These are phyloP conservation scores for Pseudomyrmex sp. DNA, from an alignment of 1,140 invertebrate species.

Conservation along the genomic window DNA sequence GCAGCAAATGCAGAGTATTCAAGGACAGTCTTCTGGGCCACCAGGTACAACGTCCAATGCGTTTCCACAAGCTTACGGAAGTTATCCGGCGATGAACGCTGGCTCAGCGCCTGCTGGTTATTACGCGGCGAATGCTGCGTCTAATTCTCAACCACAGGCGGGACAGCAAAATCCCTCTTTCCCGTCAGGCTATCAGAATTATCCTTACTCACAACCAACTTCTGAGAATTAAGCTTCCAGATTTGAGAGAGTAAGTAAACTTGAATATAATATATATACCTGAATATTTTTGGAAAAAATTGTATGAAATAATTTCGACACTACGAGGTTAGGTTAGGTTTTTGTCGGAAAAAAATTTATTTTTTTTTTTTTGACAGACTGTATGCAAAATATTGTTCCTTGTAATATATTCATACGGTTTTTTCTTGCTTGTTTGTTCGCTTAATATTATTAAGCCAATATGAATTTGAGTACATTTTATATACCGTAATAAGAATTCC, in stretches of 20 bases:
- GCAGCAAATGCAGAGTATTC: conserved; percentile 81
- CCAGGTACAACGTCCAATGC: conserved; percentile 76
- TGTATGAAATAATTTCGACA: conserved; percentile 50
- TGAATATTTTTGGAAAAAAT: conserved; percentile 46
- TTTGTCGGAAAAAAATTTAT: no score
- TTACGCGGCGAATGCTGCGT: conserved; percentile 78
- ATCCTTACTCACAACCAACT: conserved; percentile 82
- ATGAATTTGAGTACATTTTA: conserved; percentile 56
- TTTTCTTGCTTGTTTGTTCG: conserved; percentile 51
- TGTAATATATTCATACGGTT: conserved; percentile 50
- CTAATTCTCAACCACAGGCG: conserved; percentile 77
- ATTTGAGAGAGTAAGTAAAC: conserved; percentile 73
- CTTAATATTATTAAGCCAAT: conserved; percentile 62
- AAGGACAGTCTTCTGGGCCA: conserved; percentile 77
- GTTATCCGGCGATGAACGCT: conserved; percentile 83
- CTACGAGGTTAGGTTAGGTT: no score
- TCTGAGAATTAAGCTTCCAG: conserved; percentile 81
- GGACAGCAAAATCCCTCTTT: conserved; percentile 83
- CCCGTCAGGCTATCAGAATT: conserved; percentile 83
- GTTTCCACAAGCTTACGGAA: conserved; percentile 82
- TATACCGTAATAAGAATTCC: not conserved
- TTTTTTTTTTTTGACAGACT: no score
- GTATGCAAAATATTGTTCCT: no score
- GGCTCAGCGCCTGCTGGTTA: conserved; percentile 79
- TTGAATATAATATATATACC: conserved; percentile 25